These are phyloP conservation scores for Cromileptes altivelis DNA, from an alignment of 2,113 vertebrate species.

Conservation along the genomic window DNA sequence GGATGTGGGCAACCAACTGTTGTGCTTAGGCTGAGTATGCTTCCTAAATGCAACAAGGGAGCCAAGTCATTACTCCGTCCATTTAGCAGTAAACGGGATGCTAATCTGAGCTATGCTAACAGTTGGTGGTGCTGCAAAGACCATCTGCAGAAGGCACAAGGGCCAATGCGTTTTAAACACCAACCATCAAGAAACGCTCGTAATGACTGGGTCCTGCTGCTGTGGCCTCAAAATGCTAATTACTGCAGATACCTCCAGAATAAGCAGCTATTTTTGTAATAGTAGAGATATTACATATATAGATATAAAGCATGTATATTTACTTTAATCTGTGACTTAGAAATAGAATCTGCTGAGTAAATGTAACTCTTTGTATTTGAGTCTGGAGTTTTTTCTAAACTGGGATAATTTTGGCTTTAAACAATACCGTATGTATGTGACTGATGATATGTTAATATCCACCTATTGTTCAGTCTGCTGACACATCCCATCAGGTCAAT, in stretches of 20 bases:
- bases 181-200: constrained; percentile 34
- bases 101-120: constrained; percentile 60
- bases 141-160: constrained; percentile 45
- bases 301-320: constrained; percentile 40
- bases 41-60: constrained; percentile 30
- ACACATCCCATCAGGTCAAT: constrained; percentile 15
- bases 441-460: constrained; percentile 13
- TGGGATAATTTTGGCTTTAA: constrained; percentile 8
- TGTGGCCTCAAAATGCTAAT: constrained; percentile 45
- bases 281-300: constrained; percentile 45
- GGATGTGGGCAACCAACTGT: constrained; percentile 23
- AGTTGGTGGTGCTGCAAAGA: constrained; percentile 36
- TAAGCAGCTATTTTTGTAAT: constrained; percentile 60
- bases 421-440: constrained; percentile 11
- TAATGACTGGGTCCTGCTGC: constrained; percentile 43
- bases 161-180: constrained; percentile 26
- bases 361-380: constrained; percentile 45
- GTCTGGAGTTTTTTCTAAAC: neutral
- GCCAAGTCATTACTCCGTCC: constrained; percentile 61
- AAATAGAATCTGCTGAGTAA: constrained; percentile 48
- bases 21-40: constrained; percentile 20
- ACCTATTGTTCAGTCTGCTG: neutral
- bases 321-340: constrained; percentile 38
- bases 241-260: constrained; percentile 44
- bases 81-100: constrained; percentile 59